phyloP scores from a whole-genome alignment of 2,888 invertebrate species.

The Drosophila yooni region DNA sequence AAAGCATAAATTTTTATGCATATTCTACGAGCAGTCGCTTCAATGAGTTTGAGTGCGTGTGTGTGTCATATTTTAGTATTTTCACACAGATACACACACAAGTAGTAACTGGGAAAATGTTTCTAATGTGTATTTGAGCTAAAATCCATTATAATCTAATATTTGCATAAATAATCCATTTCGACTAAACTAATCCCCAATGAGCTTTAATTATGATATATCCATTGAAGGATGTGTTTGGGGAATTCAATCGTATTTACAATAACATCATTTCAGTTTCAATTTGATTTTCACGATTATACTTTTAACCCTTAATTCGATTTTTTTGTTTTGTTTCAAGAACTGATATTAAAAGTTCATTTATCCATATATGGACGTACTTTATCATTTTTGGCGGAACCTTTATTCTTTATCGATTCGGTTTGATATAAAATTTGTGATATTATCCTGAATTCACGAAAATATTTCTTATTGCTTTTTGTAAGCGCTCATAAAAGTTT shows the following conservation, averaged over 20 bases:
- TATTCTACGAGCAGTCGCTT: slow-evolving; percentile 40
- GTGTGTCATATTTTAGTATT: background rate
- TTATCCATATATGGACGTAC: too few species aligned
- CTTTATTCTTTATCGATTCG: background rate
- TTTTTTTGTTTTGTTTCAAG: background rate
- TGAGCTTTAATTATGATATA: slow-evolving; percentile 19
- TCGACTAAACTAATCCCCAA: slow-evolving; percentile 5
- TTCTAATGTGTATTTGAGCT: background rate
- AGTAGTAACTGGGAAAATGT: background rate
- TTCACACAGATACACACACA: background rate
- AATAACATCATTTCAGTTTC: background rate
- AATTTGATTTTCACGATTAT: background rate
- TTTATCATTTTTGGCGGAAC: background rate
- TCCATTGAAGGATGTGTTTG: slow-evolving; percentile 5
- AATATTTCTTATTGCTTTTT: background rate
- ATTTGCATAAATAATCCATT: slow-evolving; percentile 34
- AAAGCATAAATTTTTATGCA: slow-evolving; percentile 38
- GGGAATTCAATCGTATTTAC: slow-evolving; percentile 7
- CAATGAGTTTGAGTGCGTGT: slow-evolving; percentile 2
- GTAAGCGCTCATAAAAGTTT: slow-evolving; percentile 36
- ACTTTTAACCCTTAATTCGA: background rate
- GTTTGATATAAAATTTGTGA: slow-evolving; percentile 1
- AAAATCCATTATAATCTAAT: background rate
- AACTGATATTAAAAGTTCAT: background rate
- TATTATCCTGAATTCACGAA: background rate